Evolutionary conservation across 2,113 vertebrate genomes (phyloP).

Genomic region (Poeciliopsis prolifica): DNA sequence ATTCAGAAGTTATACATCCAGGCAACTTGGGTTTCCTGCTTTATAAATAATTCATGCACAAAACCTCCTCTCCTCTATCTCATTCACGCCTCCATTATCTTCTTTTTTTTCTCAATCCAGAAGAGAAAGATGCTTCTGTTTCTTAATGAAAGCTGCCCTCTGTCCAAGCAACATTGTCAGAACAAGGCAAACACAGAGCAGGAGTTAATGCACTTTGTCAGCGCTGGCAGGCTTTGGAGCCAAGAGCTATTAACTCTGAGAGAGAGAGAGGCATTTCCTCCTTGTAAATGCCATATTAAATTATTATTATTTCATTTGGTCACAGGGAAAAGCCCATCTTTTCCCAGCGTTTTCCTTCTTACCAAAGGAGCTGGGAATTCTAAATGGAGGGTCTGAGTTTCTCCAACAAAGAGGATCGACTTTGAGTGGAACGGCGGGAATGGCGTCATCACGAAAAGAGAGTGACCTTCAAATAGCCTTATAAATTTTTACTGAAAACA

Average conservation of each 20-base stretch:
- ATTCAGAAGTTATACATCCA: conserved; percentile 32
- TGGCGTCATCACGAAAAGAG: conserved; percentile 24
- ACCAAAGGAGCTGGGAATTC: conserved; percentile 61
- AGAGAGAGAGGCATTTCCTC: conserved; percentile 84
- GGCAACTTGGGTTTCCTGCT: conserved; percentile 31
- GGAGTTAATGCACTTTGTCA: conserved; percentile 84
- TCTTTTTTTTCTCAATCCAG: conserved; percentile 21
- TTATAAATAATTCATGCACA: conserved; percentile 60
- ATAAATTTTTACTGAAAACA: neutral
- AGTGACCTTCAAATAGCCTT: conserved; percentile 9
- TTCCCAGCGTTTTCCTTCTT: neutral
- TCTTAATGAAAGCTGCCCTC: conserved; percentile 71
- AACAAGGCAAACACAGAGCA: conserved; percentile 71
- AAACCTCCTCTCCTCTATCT: conserved; percentile 30
- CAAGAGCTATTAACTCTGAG: conserved; percentile 84
- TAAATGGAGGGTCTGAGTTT: conserved; percentile 64
- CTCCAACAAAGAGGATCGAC: conserved; percentile 28
- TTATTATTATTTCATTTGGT: conserved; percentile 86
- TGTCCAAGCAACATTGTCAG: conserved; percentile 73
- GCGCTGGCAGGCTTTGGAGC: conserved; percentile 75
- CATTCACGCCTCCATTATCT: conserved; percentile 46
- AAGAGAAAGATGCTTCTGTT: conserved; percentile 69
- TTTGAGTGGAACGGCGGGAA: conserved; percentile 31
- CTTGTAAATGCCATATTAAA: conserved; percentile 87
- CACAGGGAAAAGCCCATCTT: conserved; percentile 81